Percentiles rank a stretch among this genome's conserved stretches.
Conservation (phyloP, 2,797 vertebrate genomes). For the Buphagus erythrorhynchus region DNA sequence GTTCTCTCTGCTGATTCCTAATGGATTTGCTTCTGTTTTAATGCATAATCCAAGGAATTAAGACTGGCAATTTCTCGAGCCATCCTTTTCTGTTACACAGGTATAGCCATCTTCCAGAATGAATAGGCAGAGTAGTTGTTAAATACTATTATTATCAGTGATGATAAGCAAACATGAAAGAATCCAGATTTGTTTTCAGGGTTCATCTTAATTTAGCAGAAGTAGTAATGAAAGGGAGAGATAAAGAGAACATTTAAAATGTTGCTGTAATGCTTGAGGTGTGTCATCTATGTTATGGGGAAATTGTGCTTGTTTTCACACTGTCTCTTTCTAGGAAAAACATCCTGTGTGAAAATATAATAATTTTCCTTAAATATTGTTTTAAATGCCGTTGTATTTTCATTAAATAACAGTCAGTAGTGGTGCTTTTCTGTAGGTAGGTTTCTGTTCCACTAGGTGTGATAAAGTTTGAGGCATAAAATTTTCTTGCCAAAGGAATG, state of each 20-base stretch:
- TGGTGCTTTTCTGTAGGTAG: background rate
- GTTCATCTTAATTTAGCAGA: background rate
- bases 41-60: background rate
- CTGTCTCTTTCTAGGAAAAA: background rate
- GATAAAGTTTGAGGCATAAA: background rate
- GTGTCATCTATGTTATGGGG: background rate
- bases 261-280: background rate
- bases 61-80: background rate
- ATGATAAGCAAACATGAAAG: background rate
- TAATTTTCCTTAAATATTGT: background rate
- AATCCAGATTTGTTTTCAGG: background rate
- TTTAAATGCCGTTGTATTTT: background rate
- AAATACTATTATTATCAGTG: background rate
- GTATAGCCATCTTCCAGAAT: background rate
- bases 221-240: background rate
- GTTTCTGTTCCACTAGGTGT: background rate
- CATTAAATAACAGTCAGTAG: background rate
- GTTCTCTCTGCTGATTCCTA: background rate
- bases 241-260: background rate
- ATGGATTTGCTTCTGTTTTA: background rate
- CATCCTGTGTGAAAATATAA: background rate
- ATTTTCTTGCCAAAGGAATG: background rate
- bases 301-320: background rate
- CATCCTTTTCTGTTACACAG: background rate
- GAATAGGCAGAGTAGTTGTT: background rate